These are phyloP conservation scores for Aradus depressus DNA, from an alignment of 2,888 invertebrate species.

Conservation along the genomic window DNA sequence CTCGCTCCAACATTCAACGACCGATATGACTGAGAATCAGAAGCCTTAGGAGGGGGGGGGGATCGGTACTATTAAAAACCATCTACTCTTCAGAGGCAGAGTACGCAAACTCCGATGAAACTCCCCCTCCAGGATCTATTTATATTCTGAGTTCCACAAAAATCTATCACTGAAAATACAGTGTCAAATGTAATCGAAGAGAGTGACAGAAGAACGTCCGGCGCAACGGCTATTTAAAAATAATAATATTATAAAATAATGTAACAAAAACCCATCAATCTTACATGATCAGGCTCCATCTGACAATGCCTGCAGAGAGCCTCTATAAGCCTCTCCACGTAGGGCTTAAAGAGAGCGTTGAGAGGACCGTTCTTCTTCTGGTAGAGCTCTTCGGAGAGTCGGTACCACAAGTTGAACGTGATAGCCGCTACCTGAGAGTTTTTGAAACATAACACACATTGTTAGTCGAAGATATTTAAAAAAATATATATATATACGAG, in stretches of 20 bases:
- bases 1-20: too few relatives aligned
- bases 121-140: too few relatives aligned
- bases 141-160: too few relatives aligned
- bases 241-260: background rate
- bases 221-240: too few relatives aligned
- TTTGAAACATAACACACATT: background rate
- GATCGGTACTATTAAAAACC: too few relatives aligned
- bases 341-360: constrained; percentile 76
- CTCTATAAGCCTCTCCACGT: constrained; percentile 79
- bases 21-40: too few relatives aligned
- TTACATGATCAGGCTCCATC: constrained; percentile 84
- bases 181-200: too few relatives aligned
- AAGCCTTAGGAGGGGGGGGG: too few relatives aligned
- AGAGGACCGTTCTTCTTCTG: constrained; percentile 69
- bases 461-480: constrained; percentile 2
- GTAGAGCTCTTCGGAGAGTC: constrained; percentile 87
- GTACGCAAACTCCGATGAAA: too few relatives aligned
- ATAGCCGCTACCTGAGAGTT: constrained; percentile 55
- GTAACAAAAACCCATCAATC: constrained; percentile 28
- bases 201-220: too few relatives aligned
- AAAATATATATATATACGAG: constrained; percentile 1
- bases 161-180: too few relatives aligned
- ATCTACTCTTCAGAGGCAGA: too few relatives aligned
- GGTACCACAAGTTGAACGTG: constrained; percentile 95
- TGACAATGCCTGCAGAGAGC: constrained; percentile 88